These are phyloP conservation scores for Anhinga anhinga DNA, from an alignment of 2,113 vertebrate species.

Conservation along the genomic window DNA sequence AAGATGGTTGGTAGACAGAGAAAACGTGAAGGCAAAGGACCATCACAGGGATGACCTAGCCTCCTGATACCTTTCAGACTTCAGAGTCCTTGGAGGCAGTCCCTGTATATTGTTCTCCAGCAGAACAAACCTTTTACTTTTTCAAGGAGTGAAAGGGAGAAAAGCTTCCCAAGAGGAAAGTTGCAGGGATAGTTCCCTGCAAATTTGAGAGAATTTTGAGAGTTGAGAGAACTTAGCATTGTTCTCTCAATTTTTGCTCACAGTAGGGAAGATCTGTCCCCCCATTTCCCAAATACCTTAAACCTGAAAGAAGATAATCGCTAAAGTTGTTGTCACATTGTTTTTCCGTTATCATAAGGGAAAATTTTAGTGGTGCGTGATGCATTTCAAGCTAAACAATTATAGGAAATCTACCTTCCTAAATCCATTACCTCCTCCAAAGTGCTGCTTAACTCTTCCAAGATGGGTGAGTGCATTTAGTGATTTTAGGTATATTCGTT, in stretches of 20 bases:
- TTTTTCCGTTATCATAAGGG: background rate
- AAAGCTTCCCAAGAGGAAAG: background rate
- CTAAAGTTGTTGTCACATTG: background rate
- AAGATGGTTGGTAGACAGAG: background rate
- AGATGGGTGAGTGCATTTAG: background rate
- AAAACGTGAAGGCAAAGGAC: background rate
- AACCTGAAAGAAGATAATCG: background rate
- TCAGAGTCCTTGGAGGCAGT: background rate
- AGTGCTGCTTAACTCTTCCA: background rate
- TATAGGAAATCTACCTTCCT: background rate
- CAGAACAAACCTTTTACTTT: background rate
- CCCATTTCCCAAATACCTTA: background rate
- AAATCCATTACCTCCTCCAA: background rate
- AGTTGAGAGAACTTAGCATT: background rate
- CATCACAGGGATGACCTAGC: background rate
- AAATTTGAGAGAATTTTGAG: no score
- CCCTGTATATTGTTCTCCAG: background rate
- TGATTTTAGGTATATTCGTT: background rate
- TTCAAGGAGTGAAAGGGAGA: background rate
- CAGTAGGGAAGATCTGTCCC: background rate
- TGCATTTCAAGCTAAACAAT: background rate
- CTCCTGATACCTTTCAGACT: background rate
- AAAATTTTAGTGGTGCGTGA: background rate
- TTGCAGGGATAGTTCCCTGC: background rate
- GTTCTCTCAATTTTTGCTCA: background rate